Base-by-base conservation (phyloP, 1,140 invertebrate genomes). In the Phymorhynchus buccinoides region DNA sequence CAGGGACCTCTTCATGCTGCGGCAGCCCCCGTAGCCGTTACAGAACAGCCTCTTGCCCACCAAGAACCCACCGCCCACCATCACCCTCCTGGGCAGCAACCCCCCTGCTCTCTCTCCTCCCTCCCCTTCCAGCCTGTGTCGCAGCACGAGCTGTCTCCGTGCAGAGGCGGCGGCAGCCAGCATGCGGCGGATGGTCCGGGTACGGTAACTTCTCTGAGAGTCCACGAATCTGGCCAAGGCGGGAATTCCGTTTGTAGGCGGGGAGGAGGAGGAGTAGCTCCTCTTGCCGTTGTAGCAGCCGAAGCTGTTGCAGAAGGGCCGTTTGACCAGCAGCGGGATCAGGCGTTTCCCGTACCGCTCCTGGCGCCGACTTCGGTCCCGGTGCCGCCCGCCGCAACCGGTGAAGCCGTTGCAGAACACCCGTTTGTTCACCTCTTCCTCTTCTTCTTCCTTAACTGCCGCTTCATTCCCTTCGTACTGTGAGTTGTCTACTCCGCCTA, bases 361-460 rank as follows among this genome's bases (percentile, higher is more conserved):
- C 41, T 80, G 66, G 14, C 85, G 73, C 35, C 78, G 22, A 18
- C 81, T 78, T n/a, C 80, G 48, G 62, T 81, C 85, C n/a, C 88
- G 66, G 66, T 84, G 84, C 6, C 85, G 71, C 0, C 86, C 86
- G 6, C 88, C 88, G 84, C 88, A 88, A 27, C 88, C 88, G 4
- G 88, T 86, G 80, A 88, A 88, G 30, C 84, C 82, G 68, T 88
- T 88, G 80, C 87, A 88, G 78, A 88, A 88, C 6, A 88, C 85
- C 14, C 87, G 80, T 41, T 88, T 88, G 32, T n/a, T 39, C n/a
- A 84, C 32, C 9, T 52, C 75, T 1, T 27, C 32, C 39, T 71
- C 30, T 1, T 71, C 62, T 22, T 83, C 62, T 27, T 62, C 80
- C 3, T 80, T 35, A 30, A n/a, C n/a, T n/a, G n/a, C n/a, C n/a